phyloP scores from a whole-genome alignment of 2,113 vertebrate genomes.

The Erinaceus europaeus region DNA sequence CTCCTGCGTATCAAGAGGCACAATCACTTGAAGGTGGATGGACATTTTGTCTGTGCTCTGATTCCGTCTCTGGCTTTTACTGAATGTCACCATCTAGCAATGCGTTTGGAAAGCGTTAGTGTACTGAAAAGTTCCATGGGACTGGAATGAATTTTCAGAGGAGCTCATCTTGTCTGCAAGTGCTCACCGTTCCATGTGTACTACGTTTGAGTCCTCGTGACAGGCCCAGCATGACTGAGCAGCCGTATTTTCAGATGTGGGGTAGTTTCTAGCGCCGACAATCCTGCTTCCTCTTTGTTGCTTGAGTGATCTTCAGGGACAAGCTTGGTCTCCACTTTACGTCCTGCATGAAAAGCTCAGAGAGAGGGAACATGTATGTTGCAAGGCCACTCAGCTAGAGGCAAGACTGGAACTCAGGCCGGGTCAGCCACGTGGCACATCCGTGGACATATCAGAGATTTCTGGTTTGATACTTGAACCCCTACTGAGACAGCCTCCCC shows the following conservation, averaged over 20 bases:
- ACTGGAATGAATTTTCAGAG: slow-evolving; percentile 8
- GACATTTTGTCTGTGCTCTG: neutral
- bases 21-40: neutral
- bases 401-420: neutral
- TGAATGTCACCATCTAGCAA: too few species aligned
- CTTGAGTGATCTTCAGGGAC: neutral
- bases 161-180: neutral
- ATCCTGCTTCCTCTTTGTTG: neutral
- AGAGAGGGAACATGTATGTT: neutral
- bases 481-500: neutral
- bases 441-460: neutral
- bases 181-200: neutral
- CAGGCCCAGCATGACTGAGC: too few species aligned
- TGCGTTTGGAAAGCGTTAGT: neutral
- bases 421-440: neutral
- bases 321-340: neutral
- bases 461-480: neutral
- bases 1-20: neutral
- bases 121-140: neutral
- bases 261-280: neutral
- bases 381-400: neutral
- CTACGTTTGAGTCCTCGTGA: neutral
- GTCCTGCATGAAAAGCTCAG: neutral
- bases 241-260: neutral
- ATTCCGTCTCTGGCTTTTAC: neutral